phyloP scores from a whole-genome alignment of 2,888 invertebrate species.

The Andrena trimmerana region DNA sequence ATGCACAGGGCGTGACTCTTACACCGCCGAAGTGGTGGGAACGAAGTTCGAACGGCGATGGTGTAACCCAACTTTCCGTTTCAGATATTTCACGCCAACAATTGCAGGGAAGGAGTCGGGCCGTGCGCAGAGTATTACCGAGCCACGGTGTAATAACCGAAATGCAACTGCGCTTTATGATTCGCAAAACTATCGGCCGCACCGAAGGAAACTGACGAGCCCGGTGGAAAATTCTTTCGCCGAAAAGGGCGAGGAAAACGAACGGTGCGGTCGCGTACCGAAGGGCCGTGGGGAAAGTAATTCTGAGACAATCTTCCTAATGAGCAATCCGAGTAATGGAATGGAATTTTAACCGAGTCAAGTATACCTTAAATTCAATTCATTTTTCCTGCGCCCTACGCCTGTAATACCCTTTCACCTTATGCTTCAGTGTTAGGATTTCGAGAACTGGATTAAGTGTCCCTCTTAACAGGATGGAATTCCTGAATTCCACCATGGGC shows the following conservation, averaged over 20 bases:
- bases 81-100: slow-evolving; percentile 60
- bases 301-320: slow-evolving; percentile 1
- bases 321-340: slow-evolving; percentile 11
- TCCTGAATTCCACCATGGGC: no score
- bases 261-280: background rate
- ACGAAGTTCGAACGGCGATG: slow-evolving; percentile 66
- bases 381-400: background rate
- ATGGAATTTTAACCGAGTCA: slow-evolving; percentile 4
- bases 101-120: slow-evolving; percentile 35
- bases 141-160: slow-evolving; percentile 3
- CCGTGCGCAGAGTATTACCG: slow-evolving; percentile 14
- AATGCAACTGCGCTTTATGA: slow-evolving; percentile 1
- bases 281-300: background rate
- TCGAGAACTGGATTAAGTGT: background rate
- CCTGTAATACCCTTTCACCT: background rate
- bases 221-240: background rate
- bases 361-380: background rate
- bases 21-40: slow-evolving; percentile 66
- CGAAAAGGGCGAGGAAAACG: background rate
- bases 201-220: background rate
- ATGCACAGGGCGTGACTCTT: slow-evolving; percentile 70
- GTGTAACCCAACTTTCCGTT: slow-evolving; percentile 49
- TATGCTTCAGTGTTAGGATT: background rate
- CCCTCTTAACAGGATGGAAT: no score
- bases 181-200: slow-evolving; percentile 4